Base-by-base conservation (phyloP, 2,113 vertebrate genomes). In the Prolemur simus region DNA sequence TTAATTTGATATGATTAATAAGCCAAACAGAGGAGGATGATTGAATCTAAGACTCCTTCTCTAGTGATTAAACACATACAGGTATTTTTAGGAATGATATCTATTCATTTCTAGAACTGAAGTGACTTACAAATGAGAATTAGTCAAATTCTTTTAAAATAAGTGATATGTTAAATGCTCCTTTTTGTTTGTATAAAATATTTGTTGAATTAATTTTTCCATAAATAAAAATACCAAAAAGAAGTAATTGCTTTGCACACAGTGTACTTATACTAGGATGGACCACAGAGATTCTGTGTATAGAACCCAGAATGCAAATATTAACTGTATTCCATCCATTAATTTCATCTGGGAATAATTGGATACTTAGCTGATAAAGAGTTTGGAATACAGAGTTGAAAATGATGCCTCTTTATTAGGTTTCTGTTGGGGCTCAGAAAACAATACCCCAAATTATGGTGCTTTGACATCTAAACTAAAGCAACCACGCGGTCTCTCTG, bases 1-100 rank as follows among this genome's bases (percentile, higher is more conserved):
- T 98, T 98, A 98, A 98, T 93, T 98, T 98, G 93, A 98, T 98
- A 97, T 73, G 88, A 64, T 95, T 93, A 98, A 96, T 97, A 98
- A 98, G 83, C 81, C 96, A 95, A 97, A 92, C 0, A 93, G 94
- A 98, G 20, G 71, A 98, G 84, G 90, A 49, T 85, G 96, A 96
- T 49, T 84, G 91, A 96, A 96, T 87, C 73, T 97, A 98, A 45
- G 34, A 64, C 47, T 97, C 93, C 93, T 94, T 98, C 69, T 95
- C 73, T 98, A 83, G 18, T 97, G 84, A 96, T 95, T 58, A 42
- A 29, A 91, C 39, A 89, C 47, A 96, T 37, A 63, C 20, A 87
- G 34, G 17, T 81, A 84, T 94, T 97, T 94, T 94, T 91, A 89
- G 17, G 69, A 94, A 37, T 68, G 64, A 96, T 96, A 97, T 91